Percentiles rank a stretch among this genome's conserved stretches.
Conservation (phyloP, 64 coral and sea anemone species). For the Astreopora myriophthalma region DNA sequence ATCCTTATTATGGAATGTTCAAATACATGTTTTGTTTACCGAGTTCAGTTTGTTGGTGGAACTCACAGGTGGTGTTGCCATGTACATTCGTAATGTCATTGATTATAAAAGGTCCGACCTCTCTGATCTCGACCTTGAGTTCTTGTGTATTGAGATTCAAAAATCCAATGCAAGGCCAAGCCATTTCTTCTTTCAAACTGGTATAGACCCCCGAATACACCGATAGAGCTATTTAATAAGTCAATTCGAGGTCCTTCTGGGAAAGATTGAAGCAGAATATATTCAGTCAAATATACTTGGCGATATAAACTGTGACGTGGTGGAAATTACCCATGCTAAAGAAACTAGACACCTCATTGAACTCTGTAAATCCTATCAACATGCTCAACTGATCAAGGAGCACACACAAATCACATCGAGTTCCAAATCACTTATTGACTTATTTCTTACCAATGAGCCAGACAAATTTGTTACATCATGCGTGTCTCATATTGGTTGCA, state of each 20-base stretch:
- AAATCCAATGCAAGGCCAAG: neutral
- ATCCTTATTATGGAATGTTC: too few relatives aligned
- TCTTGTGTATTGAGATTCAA: conserved; percentile 7
- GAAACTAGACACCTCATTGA: conserved; percentile 22
- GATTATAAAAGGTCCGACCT: conserved; percentile 16
- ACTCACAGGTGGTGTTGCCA: conserved; percentile 12
- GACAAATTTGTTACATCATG: neutral
- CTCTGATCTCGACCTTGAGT: conserved; percentile 24
- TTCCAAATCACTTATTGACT: too few relatives aligned
- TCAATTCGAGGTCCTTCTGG: too few relatives aligned
- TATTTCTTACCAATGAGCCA: too few relatives aligned
- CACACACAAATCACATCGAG: neutral
- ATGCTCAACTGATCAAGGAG: neutral
- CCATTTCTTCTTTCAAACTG: neutral
- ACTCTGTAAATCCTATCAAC: conserved; percentile 12
- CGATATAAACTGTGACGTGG: neutral
- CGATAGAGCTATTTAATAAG: too few relatives aligned
- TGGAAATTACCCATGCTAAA: neutral
- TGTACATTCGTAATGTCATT: conserved; percentile 6
- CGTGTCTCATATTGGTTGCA: neutral
- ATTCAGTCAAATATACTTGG: too few relatives aligned
- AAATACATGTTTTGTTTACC: too few relatives aligned
- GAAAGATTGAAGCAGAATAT: too few relatives aligned
- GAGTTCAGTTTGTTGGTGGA: too few relatives aligned
- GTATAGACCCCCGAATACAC: too few relatives aligned